Conservation (phyloP, 2,888 invertebrate genomes). For the Zeuzera pyrina region DNA sequence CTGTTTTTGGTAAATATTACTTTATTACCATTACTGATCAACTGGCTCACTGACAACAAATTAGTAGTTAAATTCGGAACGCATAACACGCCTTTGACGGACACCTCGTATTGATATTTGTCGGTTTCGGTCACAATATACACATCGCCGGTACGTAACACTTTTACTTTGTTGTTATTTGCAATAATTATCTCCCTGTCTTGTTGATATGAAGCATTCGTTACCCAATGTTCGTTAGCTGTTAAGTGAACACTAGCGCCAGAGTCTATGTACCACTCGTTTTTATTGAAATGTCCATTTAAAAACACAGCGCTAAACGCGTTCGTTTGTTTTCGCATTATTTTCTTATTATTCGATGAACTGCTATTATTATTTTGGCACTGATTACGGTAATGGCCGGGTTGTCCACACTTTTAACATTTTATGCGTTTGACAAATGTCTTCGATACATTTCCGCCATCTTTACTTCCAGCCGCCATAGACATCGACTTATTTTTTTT, state of each 20-base stretch:
- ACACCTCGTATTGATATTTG: too few species aligned
- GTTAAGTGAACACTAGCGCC: conserved; percentile 16
- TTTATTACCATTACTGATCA: conserved; percentile 8
- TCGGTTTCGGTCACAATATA: background rate
- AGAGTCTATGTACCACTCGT: conserved; percentile 8
- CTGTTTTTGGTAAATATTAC: conserved; percentile 4
- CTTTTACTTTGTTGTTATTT: background rate
- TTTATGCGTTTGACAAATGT: too few species aligned
- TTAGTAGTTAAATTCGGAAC: conserved; percentile 5
- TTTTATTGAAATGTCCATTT: conserved; percentile 2
- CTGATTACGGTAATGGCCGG: too few species aligned
- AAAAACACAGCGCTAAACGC: conserved; percentile 5
- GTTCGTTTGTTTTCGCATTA: conserved; percentile 5
- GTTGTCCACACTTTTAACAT: too few species aligned
- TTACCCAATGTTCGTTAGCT: conserved; percentile 7
- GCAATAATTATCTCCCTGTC: background rate
- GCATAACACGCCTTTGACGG: conserved; percentile 1
- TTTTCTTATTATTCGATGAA: too few species aligned
- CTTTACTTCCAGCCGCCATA: too few species aligned
- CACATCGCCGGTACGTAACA: background rate
- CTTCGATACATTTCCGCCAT: too few species aligned
- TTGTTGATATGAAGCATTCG: background rate
- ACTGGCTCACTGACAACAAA: conserved; percentile 8
- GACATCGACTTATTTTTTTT: too few species aligned
- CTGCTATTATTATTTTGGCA: background rate